A percentile compares a stretch with the other conserved stretches of the same genome.
phyloP scores from a whole-genome alignment of 2,888 invertebrate genomes.

The Copidosoma aretas region DNA sequence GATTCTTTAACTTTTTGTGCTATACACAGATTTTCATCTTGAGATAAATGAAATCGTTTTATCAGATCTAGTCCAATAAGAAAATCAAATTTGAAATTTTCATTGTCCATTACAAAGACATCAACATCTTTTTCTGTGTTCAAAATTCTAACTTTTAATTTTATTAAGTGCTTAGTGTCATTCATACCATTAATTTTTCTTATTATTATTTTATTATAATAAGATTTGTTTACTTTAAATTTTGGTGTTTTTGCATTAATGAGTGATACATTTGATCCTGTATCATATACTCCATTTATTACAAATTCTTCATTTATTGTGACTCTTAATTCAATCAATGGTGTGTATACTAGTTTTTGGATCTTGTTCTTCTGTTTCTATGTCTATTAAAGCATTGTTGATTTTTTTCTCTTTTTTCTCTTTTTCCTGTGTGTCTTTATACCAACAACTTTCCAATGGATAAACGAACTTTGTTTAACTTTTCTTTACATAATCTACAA shows the following conservation, averaged over 20 bases:
- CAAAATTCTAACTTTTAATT: slow-evolving; percentile 43
- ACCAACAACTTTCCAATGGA: slow-evolving; percentile 41
- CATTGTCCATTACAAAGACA: slow-evolving; percentile 43
- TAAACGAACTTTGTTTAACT: slow-evolving; percentile 44
- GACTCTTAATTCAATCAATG: slow-evolving; percentile 44
- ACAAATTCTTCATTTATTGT: slow-evolving; percentile 34
- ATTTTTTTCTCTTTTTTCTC: slow-evolving; percentile 37
- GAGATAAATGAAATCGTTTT: slow-evolving; percentile 45
- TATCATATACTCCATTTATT: slow-evolving; percentile 41
- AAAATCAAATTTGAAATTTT: slow-evolving; percentile 48
- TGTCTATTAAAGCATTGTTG: slow-evolving; percentile 45
- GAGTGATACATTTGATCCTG: slow-evolving; percentile 44
- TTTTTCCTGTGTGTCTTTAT: slow-evolving; percentile 36
- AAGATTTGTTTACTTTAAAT: slow-evolving; percentile 7
- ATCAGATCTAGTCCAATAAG: slow-evolving; percentile 48
- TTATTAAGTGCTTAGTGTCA: slow-evolving; percentile 41
- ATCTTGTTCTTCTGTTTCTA: slow-evolving; percentile 41
- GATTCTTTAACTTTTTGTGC: slow-evolving; percentile 18
- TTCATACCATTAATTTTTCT: slow-evolving; percentile 45
- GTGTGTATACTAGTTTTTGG: slow-evolving; percentile 47
- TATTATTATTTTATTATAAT: slow-evolving; percentile 24
- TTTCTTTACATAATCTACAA: slow-evolving; percentile 36
- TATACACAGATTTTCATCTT: slow-evolving; percentile 46
- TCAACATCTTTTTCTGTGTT: slow-evolving; percentile 41
- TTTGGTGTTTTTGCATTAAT: slow-evolving; percentile 35